Evolutionary conservation across 1,140 invertebrate genomes (phyloP), one percentile per base, ranked within the genome.

Genomic region (Cherax quadricarinatus): DNA sequence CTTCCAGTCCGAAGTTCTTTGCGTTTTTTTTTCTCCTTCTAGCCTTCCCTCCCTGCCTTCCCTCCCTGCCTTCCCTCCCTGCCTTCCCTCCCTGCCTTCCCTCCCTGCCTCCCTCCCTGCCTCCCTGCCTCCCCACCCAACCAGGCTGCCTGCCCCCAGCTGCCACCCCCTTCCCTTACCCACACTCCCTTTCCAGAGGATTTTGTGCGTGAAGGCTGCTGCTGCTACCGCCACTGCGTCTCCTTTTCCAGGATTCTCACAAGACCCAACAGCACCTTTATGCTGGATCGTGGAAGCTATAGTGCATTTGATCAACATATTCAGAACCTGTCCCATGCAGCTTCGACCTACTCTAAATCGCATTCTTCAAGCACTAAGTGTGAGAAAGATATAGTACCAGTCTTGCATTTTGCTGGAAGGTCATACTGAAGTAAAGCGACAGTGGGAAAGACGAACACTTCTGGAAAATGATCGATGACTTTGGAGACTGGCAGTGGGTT

Each of bases 391-490:
- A 41, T 41, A 41, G 30, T 1, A 2, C 30, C 30, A 41, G 30
- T 41, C 30, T 41, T 16, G 62, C 18, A 16, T 66, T 16, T 14
- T 21, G 12, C 62, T 66, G 18, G 16, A 66, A 21, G 62, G 16
- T 66, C 18, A 66, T 5, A 66, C 0, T 14, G 18, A 18, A 66
- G 18, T 66, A 16, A 66, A 66, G 6, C 7, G 53, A 57, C 18
- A 16, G 18, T 66, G 62, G 16, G 62, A 66, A 66, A 66, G 62
- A 60, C 83, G 89, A 16, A 91, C 16, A 53, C 75, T 91, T 86
- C 73, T 91, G 89, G 75, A 49, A 91, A 86, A 84, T 91, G 83
- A 81, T 91, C 89, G 89, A 86, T 86, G 60, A 53, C 24, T 91
- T 86, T 21, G 89, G 83, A 91, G 83, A 80, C 83, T 18, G 62